These are phyloP conservation scores for Sarcophaga variegata DNA, from an alignment of 2,888 invertebrate genomes.

Conservation along the genomic window DNA sequence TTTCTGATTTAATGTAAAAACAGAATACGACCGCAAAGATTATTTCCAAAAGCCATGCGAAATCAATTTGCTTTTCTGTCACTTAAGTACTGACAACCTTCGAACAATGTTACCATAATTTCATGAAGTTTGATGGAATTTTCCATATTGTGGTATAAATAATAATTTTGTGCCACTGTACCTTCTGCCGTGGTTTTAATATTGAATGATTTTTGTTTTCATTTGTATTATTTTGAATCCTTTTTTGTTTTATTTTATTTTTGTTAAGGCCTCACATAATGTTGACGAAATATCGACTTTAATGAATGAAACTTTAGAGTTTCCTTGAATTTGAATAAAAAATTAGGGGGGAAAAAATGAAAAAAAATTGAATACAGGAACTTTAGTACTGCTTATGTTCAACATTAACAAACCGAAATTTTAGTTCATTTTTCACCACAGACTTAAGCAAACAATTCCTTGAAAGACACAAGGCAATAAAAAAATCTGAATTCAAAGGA, in stretches of 20 bases:
- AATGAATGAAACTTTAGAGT: constrained; percentile 59
- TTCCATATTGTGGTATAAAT: too few relatives aligned
- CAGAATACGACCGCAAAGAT: too few relatives aligned
- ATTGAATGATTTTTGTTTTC: constrained; percentile 21
- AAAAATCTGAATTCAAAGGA: neutral
- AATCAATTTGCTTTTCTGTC: too few relatives aligned
- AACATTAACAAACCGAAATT: constrained; percentile 22
- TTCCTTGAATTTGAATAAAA: constrained; percentile 59
- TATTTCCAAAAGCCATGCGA: too few relatives aligned
- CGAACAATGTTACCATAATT: neutral
- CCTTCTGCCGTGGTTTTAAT: neutral
- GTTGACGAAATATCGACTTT: constrained; percentile 57
- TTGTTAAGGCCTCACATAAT: constrained; percentile 5
- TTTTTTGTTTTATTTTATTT: constrained; percentile 17
- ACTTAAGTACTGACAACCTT: too few relatives aligned
- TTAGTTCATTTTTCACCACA: constrained; percentile 53
- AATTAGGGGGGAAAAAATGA: neutral
- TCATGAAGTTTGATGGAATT: too few relatives aligned
- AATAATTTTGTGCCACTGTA: constrained; percentile 28
- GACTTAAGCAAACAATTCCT: constrained; percentile 39
- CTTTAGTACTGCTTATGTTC: constrained; percentile 40
- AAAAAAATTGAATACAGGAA: constrained; percentile 20
- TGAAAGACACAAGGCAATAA: constrained; percentile 18
- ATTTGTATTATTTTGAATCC: neutral
- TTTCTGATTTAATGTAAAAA: too few relatives aligned